These are phyloP conservation scores for Clarias magur DNA, from an alignment of 2,113 vertebrate genomes.

Conservation along the genomic window DNA sequence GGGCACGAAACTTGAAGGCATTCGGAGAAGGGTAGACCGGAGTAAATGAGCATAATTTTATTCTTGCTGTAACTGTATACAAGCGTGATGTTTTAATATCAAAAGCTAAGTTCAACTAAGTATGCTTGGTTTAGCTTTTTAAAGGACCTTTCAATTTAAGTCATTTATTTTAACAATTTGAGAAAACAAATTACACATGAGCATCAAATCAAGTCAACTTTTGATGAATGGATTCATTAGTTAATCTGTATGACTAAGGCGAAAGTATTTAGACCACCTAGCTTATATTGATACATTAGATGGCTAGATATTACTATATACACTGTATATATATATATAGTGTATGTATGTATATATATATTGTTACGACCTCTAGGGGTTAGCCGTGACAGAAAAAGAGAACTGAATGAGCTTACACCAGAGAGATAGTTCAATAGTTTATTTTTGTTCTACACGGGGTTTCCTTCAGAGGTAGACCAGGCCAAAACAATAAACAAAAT, in stretches of 20 bases:
- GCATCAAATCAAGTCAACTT: background rate
- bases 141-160: background rate
- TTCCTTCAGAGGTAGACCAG: too few relatives aligned
- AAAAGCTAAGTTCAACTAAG: background rate
- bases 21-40: background rate
- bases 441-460: too few relatives aligned
- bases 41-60: background rate
- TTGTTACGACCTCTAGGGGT: too few relatives aligned
- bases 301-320: background rate
- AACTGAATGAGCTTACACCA: too few relatives aligned
- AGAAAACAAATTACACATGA: background rate
- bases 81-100: background rate
- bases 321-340: too few relatives aligned
- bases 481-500: too few relatives aligned
- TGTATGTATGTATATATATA: too few relatives aligned
- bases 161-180: background rate
- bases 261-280: background rate
- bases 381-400: too few relatives aligned
- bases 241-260: background rate
- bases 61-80: background rate
- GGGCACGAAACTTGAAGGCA: slow-evolving; percentile 27
- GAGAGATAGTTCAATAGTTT: too few relatives aligned
- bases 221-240: background rate
- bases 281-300: background rate
- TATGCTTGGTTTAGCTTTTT: background rate